Evolutionary conservation across 2,888 invertebrate genomes (phyloP).

Genomic region (Pasiphila rectangulata): DNA sequence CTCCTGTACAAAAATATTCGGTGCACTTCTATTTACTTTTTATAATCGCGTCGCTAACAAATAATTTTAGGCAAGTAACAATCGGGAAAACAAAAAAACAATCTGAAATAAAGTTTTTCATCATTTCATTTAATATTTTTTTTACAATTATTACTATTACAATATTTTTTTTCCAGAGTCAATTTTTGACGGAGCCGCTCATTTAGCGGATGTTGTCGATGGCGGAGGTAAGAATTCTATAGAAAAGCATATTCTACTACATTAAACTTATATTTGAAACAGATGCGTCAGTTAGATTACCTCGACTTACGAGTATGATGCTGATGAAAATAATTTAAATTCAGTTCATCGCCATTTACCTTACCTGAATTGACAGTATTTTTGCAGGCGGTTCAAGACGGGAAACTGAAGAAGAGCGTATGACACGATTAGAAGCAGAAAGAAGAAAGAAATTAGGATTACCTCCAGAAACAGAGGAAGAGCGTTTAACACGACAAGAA

Average conservation of each 20-base stretch:
- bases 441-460: constrained; percentile 5
- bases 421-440: constrained; percentile 8
- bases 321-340: too few relatives aligned
- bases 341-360: too few relatives aligned
- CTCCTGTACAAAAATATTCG: too few relatives aligned
- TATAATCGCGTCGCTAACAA: too few relatives aligned
- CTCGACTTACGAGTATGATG: background rate
- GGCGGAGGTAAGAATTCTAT: constrained; percentile 46
- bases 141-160: background rate
- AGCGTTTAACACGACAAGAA: constrained; percentile 6
- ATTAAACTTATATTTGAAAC: too few relatives aligned
- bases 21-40: too few relatives aligned
- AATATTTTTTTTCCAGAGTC: constrained; percentile 39
- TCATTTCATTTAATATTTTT: too few relatives aligned
- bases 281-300: background rate
- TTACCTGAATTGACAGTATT: too few relatives aligned
- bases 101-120: too few relatives aligned
- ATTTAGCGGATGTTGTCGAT: constrained; percentile 50
- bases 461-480: background rate
- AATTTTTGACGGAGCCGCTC: constrained; percentile 49
- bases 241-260: background rate
- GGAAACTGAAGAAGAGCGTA: constrained; percentile 20
- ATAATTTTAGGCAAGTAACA: too few relatives aligned
- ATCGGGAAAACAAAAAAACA: background rate
- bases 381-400: background rate